phyloP scores from a whole-genome alignment of 2,888 invertebrate species.

The Trachelus stipa region DNA sequence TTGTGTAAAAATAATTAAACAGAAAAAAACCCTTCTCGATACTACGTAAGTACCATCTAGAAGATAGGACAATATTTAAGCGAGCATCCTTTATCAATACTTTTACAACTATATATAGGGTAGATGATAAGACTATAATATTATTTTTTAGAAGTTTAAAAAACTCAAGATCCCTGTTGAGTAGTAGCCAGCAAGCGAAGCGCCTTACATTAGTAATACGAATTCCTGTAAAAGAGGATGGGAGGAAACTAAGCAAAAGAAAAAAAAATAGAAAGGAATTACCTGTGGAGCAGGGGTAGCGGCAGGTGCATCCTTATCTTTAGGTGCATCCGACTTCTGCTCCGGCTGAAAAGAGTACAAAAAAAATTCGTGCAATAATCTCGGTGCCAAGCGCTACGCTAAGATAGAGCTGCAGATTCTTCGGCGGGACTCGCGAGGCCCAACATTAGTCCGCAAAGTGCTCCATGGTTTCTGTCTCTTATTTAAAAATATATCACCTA shows the following conservation, averaged over 20 bases:
- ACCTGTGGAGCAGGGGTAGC: slow-evolving; percentile 61
- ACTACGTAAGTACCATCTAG: too few species aligned
- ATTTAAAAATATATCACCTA: too few species aligned
- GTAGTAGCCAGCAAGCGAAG: background rate
- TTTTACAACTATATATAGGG: too few species aligned
- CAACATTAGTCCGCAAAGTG: too few species aligned
- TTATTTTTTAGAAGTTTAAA: background rate
- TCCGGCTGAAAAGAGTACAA: slow-evolving; percentile 65
- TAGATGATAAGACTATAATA: too few species aligned
- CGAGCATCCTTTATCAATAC: too few species aligned
- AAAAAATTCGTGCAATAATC: slow-evolving; percentile 60
- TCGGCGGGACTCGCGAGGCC: too few species aligned
- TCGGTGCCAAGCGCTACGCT: slow-evolving; percentile 56
- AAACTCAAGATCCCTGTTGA: background rate
- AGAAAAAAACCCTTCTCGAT: too few species aligned
- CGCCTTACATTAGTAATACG: background rate
- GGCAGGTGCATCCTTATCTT: slow-evolving; percentile 60
- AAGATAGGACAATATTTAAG: too few species aligned
- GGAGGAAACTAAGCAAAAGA: slow-evolving; percentile 19
- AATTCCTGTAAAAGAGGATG: background rate
- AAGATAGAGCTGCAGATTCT: too few species aligned
- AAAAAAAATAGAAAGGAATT: slow-evolving; percentile 37
- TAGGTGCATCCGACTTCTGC: slow-evolving; percentile 61
- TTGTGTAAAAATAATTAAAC: too few species aligned
- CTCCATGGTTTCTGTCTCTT: too few species aligned